These are phyloP conservation scores for Dinoponera quadriceps DNA, from an alignment of 1,140 invertebrate genomes.

Conservation along the genomic window DNA sequence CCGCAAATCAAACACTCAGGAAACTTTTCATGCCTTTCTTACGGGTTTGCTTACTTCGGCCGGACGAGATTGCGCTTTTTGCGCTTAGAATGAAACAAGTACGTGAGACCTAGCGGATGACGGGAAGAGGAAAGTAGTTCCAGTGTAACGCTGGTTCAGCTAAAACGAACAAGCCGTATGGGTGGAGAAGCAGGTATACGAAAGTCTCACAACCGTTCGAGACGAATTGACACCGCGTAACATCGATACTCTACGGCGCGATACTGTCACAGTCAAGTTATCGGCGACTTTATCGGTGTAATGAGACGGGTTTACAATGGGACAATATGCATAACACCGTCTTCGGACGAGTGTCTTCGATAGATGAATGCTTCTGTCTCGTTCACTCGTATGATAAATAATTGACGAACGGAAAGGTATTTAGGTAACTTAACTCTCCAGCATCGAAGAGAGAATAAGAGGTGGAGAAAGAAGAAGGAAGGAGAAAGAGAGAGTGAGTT, in stretches of 20 bases:
- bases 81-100: too few relatives aligned
- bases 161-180: too few relatives aligned
- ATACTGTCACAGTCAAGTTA: constrained; percentile 3
- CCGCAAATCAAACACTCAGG: too few relatives aligned
- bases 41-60: too few relatives aligned
- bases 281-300: constrained; percentile 2
- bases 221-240: neutral
- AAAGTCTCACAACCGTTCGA: neutral
- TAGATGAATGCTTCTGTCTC: constrained; percentile 12
- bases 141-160: too few relatives aligned
- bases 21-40: too few relatives aligned
- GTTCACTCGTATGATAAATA: constrained; percentile 40
- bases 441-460: neutral
- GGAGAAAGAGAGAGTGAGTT: neutral
- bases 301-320: constrained; percentile 16
- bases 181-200: too few relatives aligned
- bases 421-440: constrained; percentile 46
- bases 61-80: too few relatives aligned
- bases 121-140: too few relatives aligned
- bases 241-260: neutral
- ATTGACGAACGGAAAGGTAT: constrained; percentile 25
- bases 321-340: neutral
- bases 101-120: too few relatives aligned
- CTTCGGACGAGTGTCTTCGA: constrained; percentile 6
- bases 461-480: too few relatives aligned